phyloP scores from a whole-genome alignment of 2,888 invertebrate genomes.

The Tachina fera region DNA sequence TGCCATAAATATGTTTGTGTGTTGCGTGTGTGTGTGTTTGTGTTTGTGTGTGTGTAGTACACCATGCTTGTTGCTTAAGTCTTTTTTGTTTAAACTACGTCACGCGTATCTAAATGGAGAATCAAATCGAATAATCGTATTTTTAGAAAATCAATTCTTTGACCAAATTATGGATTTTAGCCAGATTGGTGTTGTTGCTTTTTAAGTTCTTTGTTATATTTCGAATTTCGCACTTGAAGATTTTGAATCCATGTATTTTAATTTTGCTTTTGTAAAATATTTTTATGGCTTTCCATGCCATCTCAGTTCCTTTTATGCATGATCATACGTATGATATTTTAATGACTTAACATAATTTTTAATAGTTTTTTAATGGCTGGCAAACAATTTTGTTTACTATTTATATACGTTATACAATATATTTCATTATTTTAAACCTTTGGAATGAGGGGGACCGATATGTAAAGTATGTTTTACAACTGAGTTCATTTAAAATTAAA shows the following conservation, averaged over 20 bases:
- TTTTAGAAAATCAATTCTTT: background rate
- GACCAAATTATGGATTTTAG: constrained; percentile 6
- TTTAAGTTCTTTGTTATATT: constrained; percentile 28
- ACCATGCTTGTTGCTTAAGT: constrained; percentile 73
- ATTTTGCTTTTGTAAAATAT: constrained; percentile 19
- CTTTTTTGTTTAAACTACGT: constrained; percentile 69
- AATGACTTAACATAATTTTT: constrained; percentile 63
- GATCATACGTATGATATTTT: constrained; percentile 46
- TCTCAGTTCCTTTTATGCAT: constrained; percentile 45
- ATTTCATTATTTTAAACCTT: background rate
- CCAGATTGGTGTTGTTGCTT: constrained; percentile 35
- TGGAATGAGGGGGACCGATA: background rate
- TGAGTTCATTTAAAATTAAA: background rate
- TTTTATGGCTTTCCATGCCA: constrained; percentile 19
- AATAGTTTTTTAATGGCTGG: constrained; percentile 27
- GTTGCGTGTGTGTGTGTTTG: too few species aligned
- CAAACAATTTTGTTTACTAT: background rate
- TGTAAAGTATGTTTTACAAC: background rate
- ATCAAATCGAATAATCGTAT: constrained; percentile 4
- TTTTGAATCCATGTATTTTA: constrained; percentile 25
- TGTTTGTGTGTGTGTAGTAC: too few species aligned
- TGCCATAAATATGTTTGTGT: constrained; percentile 41
- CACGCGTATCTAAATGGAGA: background rate
- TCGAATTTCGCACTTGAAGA: constrained; percentile 41
- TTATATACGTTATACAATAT: background rate